phyloP scores from a whole-genome alignment of 2,113 vertebrate genomes.

The Planiliza haematocheilus region DNA sequence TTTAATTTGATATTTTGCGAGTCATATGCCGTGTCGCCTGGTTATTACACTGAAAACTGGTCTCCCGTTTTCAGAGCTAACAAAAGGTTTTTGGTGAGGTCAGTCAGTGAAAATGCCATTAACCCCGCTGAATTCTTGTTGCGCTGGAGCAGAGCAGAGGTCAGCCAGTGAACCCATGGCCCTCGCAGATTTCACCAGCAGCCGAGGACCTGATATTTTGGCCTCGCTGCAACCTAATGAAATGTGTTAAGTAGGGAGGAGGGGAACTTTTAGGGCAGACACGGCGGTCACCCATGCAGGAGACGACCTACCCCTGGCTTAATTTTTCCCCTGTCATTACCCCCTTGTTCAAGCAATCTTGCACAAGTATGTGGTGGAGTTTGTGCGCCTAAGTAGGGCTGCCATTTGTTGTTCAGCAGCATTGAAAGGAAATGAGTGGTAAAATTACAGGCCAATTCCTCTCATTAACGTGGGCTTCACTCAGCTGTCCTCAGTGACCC shows the following conservation, averaged over 20 bases:
- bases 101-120: slow-evolving; percentile 73
- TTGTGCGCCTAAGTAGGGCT: slow-evolving; percentile 26
- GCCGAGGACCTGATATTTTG: slow-evolving; percentile 65
- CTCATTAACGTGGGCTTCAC: slow-evolving; percentile 75
- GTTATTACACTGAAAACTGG: slow-evolving; percentile 33
- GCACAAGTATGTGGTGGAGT: slow-evolving; percentile 38
- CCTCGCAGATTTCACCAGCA: slow-evolving; percentile 52
- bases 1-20: slow-evolving; percentile 33
- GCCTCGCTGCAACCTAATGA: slow-evolving; percentile 67
- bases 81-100: slow-evolving; percentile 68
- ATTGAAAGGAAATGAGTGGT: slow-evolving; percentile 73
- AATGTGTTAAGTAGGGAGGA: slow-evolving; percentile 64
- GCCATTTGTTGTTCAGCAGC: slow-evolving; percentile 69
- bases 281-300: slow-evolving; percentile 63
- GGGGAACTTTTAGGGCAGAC: slow-evolving; percentile 24
- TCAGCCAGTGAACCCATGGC: slow-evolving; percentile 64
- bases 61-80: slow-evolving; percentile 55
- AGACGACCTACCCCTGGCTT: slow-evolving; percentile 58
- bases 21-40: slow-evolving; percentile 24
- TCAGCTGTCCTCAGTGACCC: slow-evolving; percentile 71
- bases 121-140: slow-evolving; percentile 69
- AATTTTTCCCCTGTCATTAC: slow-evolving; percentile 60
- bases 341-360: slow-evolving; percentile 66
- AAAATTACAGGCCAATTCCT: slow-evolving; percentile 72
- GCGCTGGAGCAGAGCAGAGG: slow-evolving; percentile 64